A percentile compares a stretch with the other conserved stretches of the same genome.
phyloP scores from a whole-genome alignment of 2,888 invertebrate genomes.

The Philaethria dido region DNA sequence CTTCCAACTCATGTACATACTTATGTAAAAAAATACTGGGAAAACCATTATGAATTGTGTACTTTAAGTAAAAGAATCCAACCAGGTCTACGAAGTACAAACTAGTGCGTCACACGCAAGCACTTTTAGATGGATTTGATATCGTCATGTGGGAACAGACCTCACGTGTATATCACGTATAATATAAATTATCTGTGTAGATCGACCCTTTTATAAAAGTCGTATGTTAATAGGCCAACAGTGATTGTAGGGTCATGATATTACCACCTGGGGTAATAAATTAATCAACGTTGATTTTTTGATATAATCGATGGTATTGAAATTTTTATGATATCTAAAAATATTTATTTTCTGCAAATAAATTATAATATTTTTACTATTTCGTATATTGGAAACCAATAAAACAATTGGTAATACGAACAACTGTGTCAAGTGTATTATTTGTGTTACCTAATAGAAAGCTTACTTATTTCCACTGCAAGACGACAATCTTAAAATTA shows the following conservation, averaged over 20 bases:
- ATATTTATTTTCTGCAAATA: background rate
- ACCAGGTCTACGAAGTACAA: slow-evolving; percentile 40
- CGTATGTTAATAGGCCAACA: slow-evolving; percentile 62
- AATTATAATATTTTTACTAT: too few species aligned
- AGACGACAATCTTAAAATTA: too few species aligned
- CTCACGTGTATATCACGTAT: slow-evolving; percentile 51
- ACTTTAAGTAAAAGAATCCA: background rate
- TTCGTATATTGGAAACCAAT: too few species aligned
- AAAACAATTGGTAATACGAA: too few species aligned
- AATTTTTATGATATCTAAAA: background rate
- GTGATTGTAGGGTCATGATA: slow-evolving; percentile 51
- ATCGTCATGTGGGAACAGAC: slow-evolving; percentile 56
- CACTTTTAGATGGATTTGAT: slow-evolving; percentile 52
- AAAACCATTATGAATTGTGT: background rate
- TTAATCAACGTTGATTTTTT: slow-evolving; percentile 30
- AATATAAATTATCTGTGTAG: slow-evolving; percentile 56
- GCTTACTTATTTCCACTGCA: too few species aligned
- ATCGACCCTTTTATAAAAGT: slow-evolving; percentile 59
- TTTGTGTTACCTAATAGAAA: too few species aligned
- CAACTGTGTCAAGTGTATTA: too few species aligned
- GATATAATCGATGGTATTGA: slow-evolving; percentile 6
- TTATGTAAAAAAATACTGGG: background rate
- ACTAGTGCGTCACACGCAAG: slow-evolving; percentile 52
- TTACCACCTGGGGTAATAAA: slow-evolving; percentile 49
- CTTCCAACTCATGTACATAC: background rate